Conservation (phyloP, 2,888 invertebrate species). For the Ormyrus nitidulus region DNA sequence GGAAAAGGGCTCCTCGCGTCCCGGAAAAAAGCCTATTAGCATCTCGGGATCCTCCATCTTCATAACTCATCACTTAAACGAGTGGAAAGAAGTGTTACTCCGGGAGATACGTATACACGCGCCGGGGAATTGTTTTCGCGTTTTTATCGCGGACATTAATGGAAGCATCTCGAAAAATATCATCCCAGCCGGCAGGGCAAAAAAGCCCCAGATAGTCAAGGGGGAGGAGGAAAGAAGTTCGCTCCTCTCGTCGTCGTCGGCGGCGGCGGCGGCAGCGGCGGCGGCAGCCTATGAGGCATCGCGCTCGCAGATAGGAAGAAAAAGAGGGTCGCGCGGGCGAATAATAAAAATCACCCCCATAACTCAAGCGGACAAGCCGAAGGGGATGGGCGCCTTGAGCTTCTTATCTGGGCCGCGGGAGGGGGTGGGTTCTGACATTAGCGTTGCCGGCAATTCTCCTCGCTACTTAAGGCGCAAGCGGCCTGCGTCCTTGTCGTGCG, state of each 20-base stretch:
- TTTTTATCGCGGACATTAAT: slow-evolving; percentile 56
- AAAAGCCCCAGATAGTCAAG: slow-evolving; percentile 15
- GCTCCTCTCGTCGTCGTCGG: slow-evolving; percentile 16
- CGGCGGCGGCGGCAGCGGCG: slow-evolving; percentile 58
- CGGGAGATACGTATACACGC: not conserved
- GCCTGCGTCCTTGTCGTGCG: slow-evolving; percentile 50
- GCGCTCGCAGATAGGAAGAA: slow-evolving; percentile 66
- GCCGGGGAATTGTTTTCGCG: slow-evolving; percentile 56
- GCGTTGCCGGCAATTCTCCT: slow-evolving; percentile 72
- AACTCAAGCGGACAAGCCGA: slow-evolving; percentile 71
- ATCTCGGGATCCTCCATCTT: slow-evolving; percentile 47
- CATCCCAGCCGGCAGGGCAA: slow-evolving; percentile 33
- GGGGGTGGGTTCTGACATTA: slow-evolving; percentile 70
- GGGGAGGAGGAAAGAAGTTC: slow-evolving; percentile 44
- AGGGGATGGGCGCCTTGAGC: slow-evolving; percentile 66
- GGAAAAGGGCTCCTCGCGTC: not conserved
- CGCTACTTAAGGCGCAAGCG: slow-evolving; percentile 63
- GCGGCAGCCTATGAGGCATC: slow-evolving; percentile 64
- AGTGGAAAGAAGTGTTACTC: slow-evolving; percentile 23
- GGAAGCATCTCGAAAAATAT: slow-evolving; percentile 54
- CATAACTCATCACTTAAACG: slow-evolving; percentile 43
- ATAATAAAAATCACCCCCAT: slow-evolving; percentile 75
- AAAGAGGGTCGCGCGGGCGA: slow-evolving; percentile 65
- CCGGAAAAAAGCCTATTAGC: slow-evolving; percentile 46
- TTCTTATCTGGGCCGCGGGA: slow-evolving; percentile 70